Percentiles rank a stretch among this genome's conserved stretches.
Conservation (phyloP, 2,797 vertebrate genomes). For the Sphenopsis melanotis region DNA sequence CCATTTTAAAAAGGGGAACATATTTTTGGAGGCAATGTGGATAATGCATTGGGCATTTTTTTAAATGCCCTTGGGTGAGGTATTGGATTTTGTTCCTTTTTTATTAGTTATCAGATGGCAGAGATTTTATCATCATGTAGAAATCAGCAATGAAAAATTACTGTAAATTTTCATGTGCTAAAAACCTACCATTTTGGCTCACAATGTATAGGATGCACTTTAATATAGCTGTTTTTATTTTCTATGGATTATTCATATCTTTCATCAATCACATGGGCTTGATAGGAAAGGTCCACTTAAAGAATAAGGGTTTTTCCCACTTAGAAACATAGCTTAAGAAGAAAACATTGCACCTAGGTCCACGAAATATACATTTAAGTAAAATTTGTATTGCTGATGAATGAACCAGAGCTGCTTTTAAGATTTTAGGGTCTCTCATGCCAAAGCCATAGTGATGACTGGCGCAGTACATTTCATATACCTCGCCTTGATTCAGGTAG, state of each 20-base stretch:
- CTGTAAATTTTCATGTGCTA: not conserved
- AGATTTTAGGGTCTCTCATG: not conserved
- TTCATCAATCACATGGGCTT: not conserved
- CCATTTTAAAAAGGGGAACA: not conserved
- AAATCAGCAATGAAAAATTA: not conserved
- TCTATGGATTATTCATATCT: not conserved
- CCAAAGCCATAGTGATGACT: not conserved
- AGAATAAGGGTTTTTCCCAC: not conserved
- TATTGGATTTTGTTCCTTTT: not conserved
- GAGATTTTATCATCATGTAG: not conserved
- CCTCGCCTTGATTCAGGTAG: not conserved
- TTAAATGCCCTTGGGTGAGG: not conserved
- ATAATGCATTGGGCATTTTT: not conserved
- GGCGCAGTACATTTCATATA: not conserved
- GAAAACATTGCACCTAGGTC: not conserved
- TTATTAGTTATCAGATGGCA: not conserved
- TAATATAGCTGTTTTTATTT: not conserved
- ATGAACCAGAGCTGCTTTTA: not conserved
- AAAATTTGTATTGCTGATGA: not conserved
- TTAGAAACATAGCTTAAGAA: not conserved
- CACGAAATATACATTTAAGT: not conserved
- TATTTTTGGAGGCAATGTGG: not conserved
- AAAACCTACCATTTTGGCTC: not conserved
- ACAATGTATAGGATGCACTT: not conserved
- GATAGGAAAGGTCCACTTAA: not conserved